Conservation (phyloP, 2,113 vertebrate genomes). For the Lophura nycthemera region DNA sequence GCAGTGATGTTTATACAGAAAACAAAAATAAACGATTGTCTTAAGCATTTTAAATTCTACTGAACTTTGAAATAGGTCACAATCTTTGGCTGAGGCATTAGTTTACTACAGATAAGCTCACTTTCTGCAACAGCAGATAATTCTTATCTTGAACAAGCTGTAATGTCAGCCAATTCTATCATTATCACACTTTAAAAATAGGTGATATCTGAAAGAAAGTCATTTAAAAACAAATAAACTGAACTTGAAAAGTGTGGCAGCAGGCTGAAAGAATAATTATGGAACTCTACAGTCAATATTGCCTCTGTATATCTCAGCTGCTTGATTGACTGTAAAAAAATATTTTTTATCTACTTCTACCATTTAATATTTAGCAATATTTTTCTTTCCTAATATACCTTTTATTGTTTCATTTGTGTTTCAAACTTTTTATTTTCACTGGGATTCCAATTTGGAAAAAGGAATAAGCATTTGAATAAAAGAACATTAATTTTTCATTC, state of each 20-base stretch:
- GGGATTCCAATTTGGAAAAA: background rate
- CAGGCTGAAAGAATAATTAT: conserved; percentile 11
- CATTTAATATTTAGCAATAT: background rate
- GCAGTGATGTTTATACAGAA: background rate
- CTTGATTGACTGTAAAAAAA: background rate
- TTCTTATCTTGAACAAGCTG: conserved; percentile 34
- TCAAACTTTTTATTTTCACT: background rate
- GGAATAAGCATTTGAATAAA: background rate
- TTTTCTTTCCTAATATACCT: background rate
- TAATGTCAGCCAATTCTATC: conserved; percentile 32
- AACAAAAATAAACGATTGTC: background rate
- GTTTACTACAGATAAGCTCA: background rate
- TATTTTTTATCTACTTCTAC: background rate
- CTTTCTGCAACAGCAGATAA: conserved; percentile 37
- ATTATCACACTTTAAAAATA: conserved; percentile 42
- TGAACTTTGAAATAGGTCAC: conserved; percentile 29
- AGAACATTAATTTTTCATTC: background rate
- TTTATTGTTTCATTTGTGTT: background rate
- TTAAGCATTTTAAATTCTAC: background rate
- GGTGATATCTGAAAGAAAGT: conserved; percentile 5
- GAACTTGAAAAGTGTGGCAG: background rate
- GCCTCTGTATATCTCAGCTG: background rate
- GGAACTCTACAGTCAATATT: background rate
- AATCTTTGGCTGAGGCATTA: background rate
- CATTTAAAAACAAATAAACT: conserved; percentile 44